These are phyloP conservation scores for Drosophila kohkoa DNA, from an alignment of 1,140 invertebrate genomes.

Conservation along the genomic window DNA sequence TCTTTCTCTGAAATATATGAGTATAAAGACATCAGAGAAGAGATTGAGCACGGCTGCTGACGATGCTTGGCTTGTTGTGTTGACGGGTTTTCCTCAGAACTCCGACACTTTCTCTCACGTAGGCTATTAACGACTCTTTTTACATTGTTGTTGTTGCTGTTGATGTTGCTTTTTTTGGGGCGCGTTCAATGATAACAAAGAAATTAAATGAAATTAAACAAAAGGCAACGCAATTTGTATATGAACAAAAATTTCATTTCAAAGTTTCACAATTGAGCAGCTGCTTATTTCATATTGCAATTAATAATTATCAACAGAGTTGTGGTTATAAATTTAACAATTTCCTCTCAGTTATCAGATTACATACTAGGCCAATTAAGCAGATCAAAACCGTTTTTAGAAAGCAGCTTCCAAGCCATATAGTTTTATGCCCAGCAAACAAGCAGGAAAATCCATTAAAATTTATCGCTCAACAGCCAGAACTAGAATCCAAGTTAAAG, in stretches of 20 bases:
- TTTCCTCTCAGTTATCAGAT: constrained; percentile 3
- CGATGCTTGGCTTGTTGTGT: constrained; percentile 20
- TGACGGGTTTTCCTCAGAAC: constrained; percentile 67
- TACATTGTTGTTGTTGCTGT: constrained; percentile 24
- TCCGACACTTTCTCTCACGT: constrained; percentile 79
- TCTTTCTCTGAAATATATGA: constrained; percentile 46
- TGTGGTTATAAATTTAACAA: not conserved
- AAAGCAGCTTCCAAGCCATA: constrained; percentile 3
- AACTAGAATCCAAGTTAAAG: constrained; percentile 14
- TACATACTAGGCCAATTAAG: not conserved
- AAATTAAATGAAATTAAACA: constrained; percentile 43
- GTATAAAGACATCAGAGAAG: constrained; percentile 20
- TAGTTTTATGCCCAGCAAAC: constrained; percentile 5
- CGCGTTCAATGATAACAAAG: constrained; percentile 41
- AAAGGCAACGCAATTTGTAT: constrained; percentile 38
- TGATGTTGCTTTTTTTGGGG: constrained; percentile 44
- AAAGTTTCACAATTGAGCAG: constrained; percentile 6
- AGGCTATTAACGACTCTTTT: constrained; percentile 57
- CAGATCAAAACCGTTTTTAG: not conserved
- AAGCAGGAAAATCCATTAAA: constrained; percentile 11
- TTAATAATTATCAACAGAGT: not conserved
- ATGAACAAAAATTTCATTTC: not conserved
- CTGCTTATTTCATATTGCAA: not conserved
- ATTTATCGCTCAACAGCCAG: constrained; percentile 2
- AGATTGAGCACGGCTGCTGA: constrained; percentile 25